Evolutionary conservation across 2,888 invertebrate genomes (phyloP).

Genomic region (Callinectes sapidus): DNA sequence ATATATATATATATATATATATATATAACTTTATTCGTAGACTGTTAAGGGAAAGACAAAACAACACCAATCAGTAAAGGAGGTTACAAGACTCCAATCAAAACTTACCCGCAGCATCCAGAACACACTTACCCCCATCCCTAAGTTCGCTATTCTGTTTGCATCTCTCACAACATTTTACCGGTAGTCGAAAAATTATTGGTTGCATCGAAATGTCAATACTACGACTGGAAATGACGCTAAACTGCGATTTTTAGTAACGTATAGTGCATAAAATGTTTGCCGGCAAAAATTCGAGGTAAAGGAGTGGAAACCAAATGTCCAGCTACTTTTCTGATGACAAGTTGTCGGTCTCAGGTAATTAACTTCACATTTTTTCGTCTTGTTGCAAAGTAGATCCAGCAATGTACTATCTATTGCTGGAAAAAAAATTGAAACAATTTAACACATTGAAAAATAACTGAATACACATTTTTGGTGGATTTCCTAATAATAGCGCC

Average conservation of each 20-base stretch:
- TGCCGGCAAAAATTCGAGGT: background rate
- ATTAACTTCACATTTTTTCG: background rate
- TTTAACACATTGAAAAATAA: background rate
- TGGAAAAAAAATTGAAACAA: background rate
- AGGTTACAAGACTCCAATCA: background rate
- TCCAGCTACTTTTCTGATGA: background rate
- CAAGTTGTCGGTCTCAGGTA: background rate
- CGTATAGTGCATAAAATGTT: background rate
- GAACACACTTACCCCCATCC: background rate
- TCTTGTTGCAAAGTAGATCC: background rate
- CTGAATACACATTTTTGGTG: background rate
- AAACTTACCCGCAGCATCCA: background rate
- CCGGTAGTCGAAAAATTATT: background rate
- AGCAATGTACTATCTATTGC: background rate
- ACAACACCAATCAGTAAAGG: no score
- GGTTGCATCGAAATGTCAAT: background rate
- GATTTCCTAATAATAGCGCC: background rate
- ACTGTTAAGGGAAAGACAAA: no score
- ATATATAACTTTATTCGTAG: no score
- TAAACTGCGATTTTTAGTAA: background rate
- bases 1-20: no score
- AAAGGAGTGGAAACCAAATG: background rate
- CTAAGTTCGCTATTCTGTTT: background rate
- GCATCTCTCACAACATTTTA: background rate
- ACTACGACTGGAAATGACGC: background rate